A percentile compares a stretch with the other conserved stretches of the same genome.
Conservation (phyloP, 2,888 invertebrate genomes). For the Myathropa florea region DNA sequence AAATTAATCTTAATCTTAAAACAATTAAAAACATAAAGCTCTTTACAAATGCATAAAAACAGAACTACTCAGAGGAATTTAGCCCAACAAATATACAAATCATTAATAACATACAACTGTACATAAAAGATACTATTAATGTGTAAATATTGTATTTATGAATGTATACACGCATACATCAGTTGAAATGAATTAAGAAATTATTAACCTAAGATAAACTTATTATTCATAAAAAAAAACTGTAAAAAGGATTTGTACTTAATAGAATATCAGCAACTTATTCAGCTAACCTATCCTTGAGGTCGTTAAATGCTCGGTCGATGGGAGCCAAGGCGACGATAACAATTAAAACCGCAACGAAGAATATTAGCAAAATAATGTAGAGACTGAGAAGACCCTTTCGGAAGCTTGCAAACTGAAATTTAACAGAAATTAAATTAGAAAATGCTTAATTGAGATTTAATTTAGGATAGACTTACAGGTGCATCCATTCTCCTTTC, state of each 20-base stretch:
- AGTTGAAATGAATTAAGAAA: neutral
- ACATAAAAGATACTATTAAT: neutral
- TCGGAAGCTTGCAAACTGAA: constrained; percentile 89
- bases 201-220: neutral
- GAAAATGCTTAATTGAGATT: too few relatives aligned
- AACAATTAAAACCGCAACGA: constrained; percentile 88
- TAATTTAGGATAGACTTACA: constrained; percentile 82
- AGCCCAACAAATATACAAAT: constrained; percentile 1
- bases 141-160: constrained; percentile 9
- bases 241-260: constrained; percentile 29
- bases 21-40: constrained; percentile 29
- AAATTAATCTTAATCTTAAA: constrained; percentile 54
- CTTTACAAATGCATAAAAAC: constrained; percentile 34
- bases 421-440: constrained; percentile 71
- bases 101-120: neutral
- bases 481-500: constrained; percentile 90
- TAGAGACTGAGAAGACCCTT: constrained; percentile 90
- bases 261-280: constrained; percentile 20
- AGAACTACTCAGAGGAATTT: constrained; percentile 39
- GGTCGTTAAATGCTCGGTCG: constrained; percentile 82
- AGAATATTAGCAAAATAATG: constrained; percentile 85
- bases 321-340: constrained; percentile 89
- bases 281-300: constrained; percentile 41
- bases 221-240: constrained; percentile 6
- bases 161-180: neutral